Evolutionary conservation across 2,797 vertebrate species (phyloP).

Genomic region (Smutsia temminckii): DNA sequence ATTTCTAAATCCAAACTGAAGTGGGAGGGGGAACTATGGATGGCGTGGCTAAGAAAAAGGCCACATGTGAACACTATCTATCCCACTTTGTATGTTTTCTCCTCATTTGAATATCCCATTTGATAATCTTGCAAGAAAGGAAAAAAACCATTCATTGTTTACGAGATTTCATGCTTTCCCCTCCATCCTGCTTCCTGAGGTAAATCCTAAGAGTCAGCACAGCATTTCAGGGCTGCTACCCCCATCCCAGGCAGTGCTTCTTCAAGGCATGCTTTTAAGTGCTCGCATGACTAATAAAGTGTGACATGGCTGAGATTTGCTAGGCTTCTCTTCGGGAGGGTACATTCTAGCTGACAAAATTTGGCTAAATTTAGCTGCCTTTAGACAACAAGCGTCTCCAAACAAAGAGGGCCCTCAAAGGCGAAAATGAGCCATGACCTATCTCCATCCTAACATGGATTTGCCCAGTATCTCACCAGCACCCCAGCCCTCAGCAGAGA

Average conservation of each 20-base stretch:
- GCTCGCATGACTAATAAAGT: slow-evolving; percentile 88
- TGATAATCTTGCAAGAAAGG: slow-evolving; percentile 74
- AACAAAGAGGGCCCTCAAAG: slow-evolving; percentile 83
- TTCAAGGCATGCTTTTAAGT: slow-evolving; percentile 83
- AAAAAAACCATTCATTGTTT: slow-evolving; percentile 74
- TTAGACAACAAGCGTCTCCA: slow-evolving; percentile 84
- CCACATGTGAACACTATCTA: background rate
- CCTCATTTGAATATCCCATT: slow-evolving; percentile 79
- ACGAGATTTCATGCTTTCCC: slow-evolving; percentile 78
- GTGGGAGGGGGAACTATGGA: background rate
- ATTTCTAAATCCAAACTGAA: slow-evolving; percentile 72
- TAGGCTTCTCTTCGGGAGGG: slow-evolving; percentile 84
- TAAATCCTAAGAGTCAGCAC: slow-evolving; percentile 82
- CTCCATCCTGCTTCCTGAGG: slow-evolving; percentile 77
- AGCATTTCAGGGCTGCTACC: slow-evolving; percentile 77
- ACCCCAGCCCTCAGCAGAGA: background rate
- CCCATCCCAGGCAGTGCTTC: slow-evolving; percentile 79
- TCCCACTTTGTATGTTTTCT: slow-evolving; percentile 60
- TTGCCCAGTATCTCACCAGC: slow-evolving; percentile 67
- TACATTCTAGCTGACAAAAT: slow-evolving; percentile 87
- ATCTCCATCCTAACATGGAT: slow-evolving; percentile 77
- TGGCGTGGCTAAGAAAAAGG: background rate
- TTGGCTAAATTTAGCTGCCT: slow-evolving; percentile 87
- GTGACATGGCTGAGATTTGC: slow-evolving; percentile 87
- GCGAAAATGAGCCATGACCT: slow-evolving; percentile 80